Evolutionary conservation across 2,888 invertebrate genomes (phyloP), one percentile per base, ranked within the genome.

Genomic region (Danaus chrysippus): DNA sequence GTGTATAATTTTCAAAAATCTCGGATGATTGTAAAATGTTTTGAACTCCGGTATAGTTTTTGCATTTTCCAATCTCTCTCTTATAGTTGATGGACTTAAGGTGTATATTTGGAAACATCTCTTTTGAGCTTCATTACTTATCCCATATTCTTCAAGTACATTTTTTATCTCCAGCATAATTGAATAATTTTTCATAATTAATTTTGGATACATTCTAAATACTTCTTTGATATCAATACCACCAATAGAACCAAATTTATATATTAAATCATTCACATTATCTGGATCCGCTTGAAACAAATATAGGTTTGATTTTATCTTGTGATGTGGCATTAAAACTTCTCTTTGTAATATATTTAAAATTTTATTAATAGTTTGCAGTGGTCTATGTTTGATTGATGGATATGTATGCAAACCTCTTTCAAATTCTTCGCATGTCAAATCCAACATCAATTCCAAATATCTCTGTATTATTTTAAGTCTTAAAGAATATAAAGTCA

Each of bases 171-270:
- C 84, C 55, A 81, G 11, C 59, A 91, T 64, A 11, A 75, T 77
- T 5, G 71, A 64, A 75, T 72, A 86, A 64, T 76, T 90, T 68
- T 78, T 84, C 64, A 77, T 74, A 10, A 87, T 84, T 66, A 91
- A 63, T 70, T 82, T 87, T n/a, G 91, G 91, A 71, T 83, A 74
- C 70, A 84, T 72, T 68, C 85, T 79, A n/a, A 91, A 71, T 10
- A 91, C 72, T 74, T 91, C 91, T 73, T 84, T 88, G 5, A 91
- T 78, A 73, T 90, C 87, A 66, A 89, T 83, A 17, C 87, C 91
- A 62, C 84, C 90, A 66, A 91, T 80, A 17, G 75, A 71, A 64
- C 77, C 72, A 11, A 90, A 75, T 42, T 83, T 78, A 49, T 76
- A 79, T 34, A 91, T 69, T 15, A 91, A 79, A 44, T 83, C 73